These are phyloP conservation scores for Nymphalis polychloros DNA, from an alignment of 2,888 invertebrate genomes.

Conservation along the genomic window DNA sequence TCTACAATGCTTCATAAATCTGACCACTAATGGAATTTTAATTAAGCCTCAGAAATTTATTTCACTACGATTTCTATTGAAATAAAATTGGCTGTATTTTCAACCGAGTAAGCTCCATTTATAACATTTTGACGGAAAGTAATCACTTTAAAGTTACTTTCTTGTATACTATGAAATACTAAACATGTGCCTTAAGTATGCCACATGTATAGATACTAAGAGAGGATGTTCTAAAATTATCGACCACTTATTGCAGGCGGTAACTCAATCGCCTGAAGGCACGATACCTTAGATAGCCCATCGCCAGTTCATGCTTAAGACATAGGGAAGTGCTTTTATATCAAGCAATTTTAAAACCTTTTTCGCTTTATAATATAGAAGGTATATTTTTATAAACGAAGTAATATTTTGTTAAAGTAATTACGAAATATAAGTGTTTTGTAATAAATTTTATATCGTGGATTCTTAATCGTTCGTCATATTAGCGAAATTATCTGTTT, in stretches of 20 bases:
- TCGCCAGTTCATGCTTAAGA: slow-evolving; percentile 33
- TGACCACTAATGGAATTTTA: slow-evolving; percentile 31
- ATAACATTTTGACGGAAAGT: slow-evolving; percentile 1
- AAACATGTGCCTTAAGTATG: slow-evolving; percentile 18
- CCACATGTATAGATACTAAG: slow-evolving; percentile 27
- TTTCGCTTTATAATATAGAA: not conserved
- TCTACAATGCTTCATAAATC: slow-evolving; percentile 21
- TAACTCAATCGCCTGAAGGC: slow-evolving; percentile 61
- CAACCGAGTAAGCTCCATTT: not conserved
- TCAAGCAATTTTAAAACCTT: slow-evolving; percentile 20
- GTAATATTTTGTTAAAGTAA: no score
- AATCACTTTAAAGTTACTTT: slow-evolving; percentile 3
- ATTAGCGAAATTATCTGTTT: no score
- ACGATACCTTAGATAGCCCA: slow-evolving; percentile 47
- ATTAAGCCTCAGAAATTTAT: slow-evolving; percentile 25
- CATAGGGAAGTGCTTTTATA: slow-evolving; percentile 19
- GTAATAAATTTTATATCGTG: no score
- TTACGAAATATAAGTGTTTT: no score
- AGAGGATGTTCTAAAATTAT: slow-evolving; percentile 62
- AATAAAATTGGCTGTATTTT: not conserved
- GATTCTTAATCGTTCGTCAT: no score
- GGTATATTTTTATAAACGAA: not conserved
- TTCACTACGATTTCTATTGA: slow-evolving; percentile 11
- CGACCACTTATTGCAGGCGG: slow-evolving; percentile 57
- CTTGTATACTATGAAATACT: not conserved